Percentiles rank a stretch among this genome's conserved stretches.
Evolutionary conservation across 1,140 invertebrate species (phyloP).

Genomic region (Drosophila nasuta): DNA sequence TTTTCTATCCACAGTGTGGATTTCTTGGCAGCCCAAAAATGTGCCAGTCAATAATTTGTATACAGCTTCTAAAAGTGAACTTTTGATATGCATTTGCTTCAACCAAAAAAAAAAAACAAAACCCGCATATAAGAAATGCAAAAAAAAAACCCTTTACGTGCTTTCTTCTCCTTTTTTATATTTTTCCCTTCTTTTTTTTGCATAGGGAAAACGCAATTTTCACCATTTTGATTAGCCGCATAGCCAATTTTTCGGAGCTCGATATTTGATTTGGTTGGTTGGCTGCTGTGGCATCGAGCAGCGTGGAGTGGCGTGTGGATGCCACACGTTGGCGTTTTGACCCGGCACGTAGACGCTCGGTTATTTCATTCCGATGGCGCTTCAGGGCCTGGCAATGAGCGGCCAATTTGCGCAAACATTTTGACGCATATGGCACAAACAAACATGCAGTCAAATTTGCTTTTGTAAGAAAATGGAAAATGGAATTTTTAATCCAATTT

Average conservation of each 20-base stretch:
- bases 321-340: slow-evolving; percentile 24
- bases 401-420: slow-evolving; percentile 64
- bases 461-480: slow-evolving; percentile 76
- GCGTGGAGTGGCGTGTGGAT: slow-evolving; percentile 1
- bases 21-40: slow-evolving; percentile 34
- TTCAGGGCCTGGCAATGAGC: slow-evolving; percentile 52
- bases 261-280: slow-evolving; percentile 54
- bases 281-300: no score
- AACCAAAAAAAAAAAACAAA: slow-evolving; percentile 32
- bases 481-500: slow-evolving; percentile 83
- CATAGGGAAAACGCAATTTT: slow-evolving; percentile 54
- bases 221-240: slow-evolving; percentile 76
- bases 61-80: slow-evolving; percentile 19
- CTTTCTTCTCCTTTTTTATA: slow-evolving; percentile 1
- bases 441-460: slow-evolving; percentile 42
- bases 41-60: slow-evolving; percentile 16
- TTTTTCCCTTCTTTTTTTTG: slow-evolving; percentile 14
- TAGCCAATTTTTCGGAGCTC: slow-evolving; percentile 39
- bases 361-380: slow-evolving; percentile 37
- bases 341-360: slow-evolving; percentile 49
- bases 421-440: slow-evolving; percentile 60
- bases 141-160: slow-evolving; percentile 14
- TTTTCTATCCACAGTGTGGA: slow-evolving; percentile 38
- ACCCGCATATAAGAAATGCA: slow-evolving; percentile 25
- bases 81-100: slow-evolving; percentile 50